Conservation (phyloP, 1,140 invertebrate species). For the Lepidotrigona ventralis region DNA sequence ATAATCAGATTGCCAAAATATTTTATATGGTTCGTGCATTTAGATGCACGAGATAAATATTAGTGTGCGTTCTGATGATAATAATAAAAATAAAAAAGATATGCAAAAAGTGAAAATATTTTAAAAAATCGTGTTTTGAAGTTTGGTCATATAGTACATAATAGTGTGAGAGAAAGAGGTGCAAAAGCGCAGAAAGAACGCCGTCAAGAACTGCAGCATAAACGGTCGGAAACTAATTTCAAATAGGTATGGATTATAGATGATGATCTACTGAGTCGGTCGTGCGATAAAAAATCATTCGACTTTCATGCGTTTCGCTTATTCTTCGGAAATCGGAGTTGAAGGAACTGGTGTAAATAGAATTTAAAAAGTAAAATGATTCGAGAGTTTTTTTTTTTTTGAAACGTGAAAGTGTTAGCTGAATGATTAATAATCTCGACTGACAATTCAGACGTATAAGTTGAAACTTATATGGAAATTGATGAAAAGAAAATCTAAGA, state of each 20-base stretch:
- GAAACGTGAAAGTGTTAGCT: conserved; percentile 14
- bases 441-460: neutral
- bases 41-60: neutral
- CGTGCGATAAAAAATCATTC: neutral
- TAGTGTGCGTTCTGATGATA: neutral
- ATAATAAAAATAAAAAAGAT: too few relatives aligned
- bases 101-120: neutral
- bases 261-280: conserved; percentile 1
- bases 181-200: conserved; percentile 37
- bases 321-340: neutral
- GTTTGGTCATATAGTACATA: conserved; percentile 1
- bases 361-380: conserved; percentile 10
- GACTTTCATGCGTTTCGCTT: neutral
- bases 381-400: neutral
- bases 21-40: conserved; percentile 8
- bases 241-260: conserved; percentile 15
- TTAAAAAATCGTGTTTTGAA: neutral
- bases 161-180: conserved; percentile 36
- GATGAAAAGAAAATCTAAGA: conserved; percentile 34
- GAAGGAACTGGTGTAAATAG: neutral
- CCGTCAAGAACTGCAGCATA: conserved; percentile 29
- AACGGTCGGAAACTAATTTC: conserved; percentile 29
- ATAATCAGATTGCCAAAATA: conserved; percentile 34
- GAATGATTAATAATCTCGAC: conserved; percentile 18
- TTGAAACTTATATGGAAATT: conserved; percentile 5